Conservation (phyloP, 2,113 vertebrate genomes). For the Euleptes europaea region DNA sequence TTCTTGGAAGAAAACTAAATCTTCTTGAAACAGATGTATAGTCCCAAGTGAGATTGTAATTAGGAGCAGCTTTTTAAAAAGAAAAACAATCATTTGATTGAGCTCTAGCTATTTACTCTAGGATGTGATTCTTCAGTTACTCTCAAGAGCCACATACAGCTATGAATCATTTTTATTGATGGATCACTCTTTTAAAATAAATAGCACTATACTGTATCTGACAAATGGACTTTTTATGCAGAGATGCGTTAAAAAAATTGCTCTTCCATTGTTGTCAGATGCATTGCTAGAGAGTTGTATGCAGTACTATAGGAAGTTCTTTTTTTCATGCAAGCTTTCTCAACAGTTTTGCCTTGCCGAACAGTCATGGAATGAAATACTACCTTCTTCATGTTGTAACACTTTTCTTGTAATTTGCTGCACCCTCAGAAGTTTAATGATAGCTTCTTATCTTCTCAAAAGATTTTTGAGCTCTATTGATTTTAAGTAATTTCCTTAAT, state of each 20-base stretch:
- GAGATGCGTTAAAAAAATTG: background rate
- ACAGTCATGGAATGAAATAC: slow-evolving; percentile 35
- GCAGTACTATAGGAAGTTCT: background rate
- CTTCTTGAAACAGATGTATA: background rate
- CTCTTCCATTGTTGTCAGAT: background rate
- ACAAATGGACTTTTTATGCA: background rate
- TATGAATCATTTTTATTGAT: background rate
- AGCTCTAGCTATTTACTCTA: background rate
- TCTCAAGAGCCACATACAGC: background rate
- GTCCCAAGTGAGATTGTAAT: background rate
- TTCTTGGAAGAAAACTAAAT: background rate
- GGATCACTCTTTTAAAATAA: background rate
- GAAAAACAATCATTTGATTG: slow-evolving; percentile 4
- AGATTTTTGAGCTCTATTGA: slow-evolving; percentile 66
- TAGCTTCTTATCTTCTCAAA: slow-evolving; percentile 70
- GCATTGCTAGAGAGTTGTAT: background rate
- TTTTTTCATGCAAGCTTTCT: background rate
- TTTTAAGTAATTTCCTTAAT: slow-evolving; percentile 77
- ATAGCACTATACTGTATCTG: background rate
- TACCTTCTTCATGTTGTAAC: slow-evolving; percentile 65
- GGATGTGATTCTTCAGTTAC: slow-evolving; percentile 7
- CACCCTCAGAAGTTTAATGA: slow-evolving; percentile 65
- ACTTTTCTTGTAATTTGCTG: slow-evolving; percentile 73
- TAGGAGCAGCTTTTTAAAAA: too few species aligned
- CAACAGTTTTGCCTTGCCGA: background rate